Evolutionary conservation across 2,113 vertebrate species (phyloP).

Genomic region (Actenoides hombroni): DNA sequence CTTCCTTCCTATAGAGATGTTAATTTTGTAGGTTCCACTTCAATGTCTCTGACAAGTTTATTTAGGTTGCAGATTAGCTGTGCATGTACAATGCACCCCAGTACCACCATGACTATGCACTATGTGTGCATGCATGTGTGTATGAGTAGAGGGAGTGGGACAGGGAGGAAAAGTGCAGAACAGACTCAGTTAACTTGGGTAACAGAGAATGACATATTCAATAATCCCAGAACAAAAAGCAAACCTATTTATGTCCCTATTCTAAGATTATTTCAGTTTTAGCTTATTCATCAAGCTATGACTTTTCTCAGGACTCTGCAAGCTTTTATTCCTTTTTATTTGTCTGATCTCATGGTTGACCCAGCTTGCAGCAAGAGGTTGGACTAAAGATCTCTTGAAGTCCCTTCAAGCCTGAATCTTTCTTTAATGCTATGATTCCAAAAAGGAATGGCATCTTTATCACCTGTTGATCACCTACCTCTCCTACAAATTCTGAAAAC

Average conservation of each 20-base stretch:
- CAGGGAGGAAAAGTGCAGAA: neutral
- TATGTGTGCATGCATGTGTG: accelerated
- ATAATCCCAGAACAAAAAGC: neutral
- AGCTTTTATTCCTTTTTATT: neutral
- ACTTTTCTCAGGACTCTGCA: neutral
- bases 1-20: neutral
- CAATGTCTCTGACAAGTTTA: neutral
- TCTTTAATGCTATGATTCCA: neutral
- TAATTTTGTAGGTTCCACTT: neutral
- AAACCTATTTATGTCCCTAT: neutral
- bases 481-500: neutral
- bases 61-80: neutral
- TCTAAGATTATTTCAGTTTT: neutral
- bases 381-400: neutral
- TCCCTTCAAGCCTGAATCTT: neutral
- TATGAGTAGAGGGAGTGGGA: neutral
- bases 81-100: neutral
- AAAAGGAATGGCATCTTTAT: neutral
- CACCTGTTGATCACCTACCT: neutral
- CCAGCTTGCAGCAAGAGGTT: neutral
- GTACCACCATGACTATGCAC: neutral
- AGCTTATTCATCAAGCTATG: neutral
- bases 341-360: neutral
- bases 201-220: neutral
- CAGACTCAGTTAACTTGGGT: neutral